Evolutionary conservation across 2,888 invertebrate genomes (phyloP).

Genomic region (Callinectes sapidus): DNA sequence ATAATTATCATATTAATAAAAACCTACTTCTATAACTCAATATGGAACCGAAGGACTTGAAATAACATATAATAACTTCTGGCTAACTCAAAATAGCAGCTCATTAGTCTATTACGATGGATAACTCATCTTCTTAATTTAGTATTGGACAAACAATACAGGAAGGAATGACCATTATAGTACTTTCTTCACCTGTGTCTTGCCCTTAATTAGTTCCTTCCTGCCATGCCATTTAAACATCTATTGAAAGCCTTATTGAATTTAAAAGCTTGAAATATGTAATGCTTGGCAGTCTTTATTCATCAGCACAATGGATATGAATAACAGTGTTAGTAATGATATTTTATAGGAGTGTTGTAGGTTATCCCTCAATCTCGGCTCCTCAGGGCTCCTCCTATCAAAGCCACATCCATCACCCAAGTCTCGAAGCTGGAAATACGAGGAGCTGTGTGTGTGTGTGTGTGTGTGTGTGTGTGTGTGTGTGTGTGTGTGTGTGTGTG

Average conservation of each 20-base stretch:
- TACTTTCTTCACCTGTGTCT: neutral
- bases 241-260: neutral
- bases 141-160: no score
- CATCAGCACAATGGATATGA: neutral
- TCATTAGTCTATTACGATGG: no score
- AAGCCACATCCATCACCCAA: conserved; percentile 31
- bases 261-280: neutral
- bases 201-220: neutral
- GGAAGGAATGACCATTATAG: no score
- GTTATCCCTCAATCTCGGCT: conserved; percentile 5
- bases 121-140: no score
- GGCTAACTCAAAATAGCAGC: no score
- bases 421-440: conserved; percentile 36
- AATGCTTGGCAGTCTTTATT: neutral
- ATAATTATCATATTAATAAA: no score
- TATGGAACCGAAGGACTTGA: no score
- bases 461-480: neutral
- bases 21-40: no score
- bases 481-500: neutral
- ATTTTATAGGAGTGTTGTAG: conserved; percentile 13
- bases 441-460: neutral
- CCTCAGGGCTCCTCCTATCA: conserved; percentile 18
- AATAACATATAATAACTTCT: no score
- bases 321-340: neutral
- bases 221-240: neutral